A percentile compares a stretch with the other conserved stretches of the same genome.
Evolutionary conservation across 2,888 invertebrate species (phyloP).

Genomic region (Dysmachus trigonus): DNA sequence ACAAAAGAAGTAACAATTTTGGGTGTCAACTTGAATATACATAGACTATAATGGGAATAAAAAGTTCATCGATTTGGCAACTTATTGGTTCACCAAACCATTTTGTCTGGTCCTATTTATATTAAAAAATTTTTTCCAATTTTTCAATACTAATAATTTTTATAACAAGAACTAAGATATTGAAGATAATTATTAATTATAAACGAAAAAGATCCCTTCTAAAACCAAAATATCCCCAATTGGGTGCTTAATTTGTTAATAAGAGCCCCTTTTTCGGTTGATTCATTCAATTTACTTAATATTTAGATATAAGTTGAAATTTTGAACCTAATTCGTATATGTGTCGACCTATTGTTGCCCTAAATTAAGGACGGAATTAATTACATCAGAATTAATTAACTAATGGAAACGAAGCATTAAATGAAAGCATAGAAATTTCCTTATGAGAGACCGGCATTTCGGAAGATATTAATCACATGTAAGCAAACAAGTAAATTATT

Average conservation of each 20-base stretch:
- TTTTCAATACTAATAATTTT: not conserved
- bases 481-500: not conserved
- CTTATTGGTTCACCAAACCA: too few relatives aligned
- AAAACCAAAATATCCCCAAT: not conserved
- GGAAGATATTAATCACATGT: not conserved
- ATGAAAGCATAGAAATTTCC: not conserved
- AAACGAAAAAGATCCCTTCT: not conserved
- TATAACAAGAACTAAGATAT: too few relatives aligned
- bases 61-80: slow-evolving; percentile 8
- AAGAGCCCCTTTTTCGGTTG: not conserved
- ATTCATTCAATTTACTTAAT: not conserved
- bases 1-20: not conserved
- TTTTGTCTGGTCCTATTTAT: too few relatives aligned
- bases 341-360: not conserved
- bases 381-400: not conserved
- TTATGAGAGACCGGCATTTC: not conserved
- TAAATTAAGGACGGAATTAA: not conserved
- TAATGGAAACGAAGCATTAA: not conserved
- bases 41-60: not conserved
- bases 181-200: not conserved
- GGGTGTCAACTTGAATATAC: not conserved
- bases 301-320: not conserved
- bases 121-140: not conserved
- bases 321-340: not conserved
- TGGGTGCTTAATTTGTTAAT: not conserved